Base-by-base conservation (phyloP, 2,888 invertebrate genomes). In the Callyntrura guangdongensis region DNA sequence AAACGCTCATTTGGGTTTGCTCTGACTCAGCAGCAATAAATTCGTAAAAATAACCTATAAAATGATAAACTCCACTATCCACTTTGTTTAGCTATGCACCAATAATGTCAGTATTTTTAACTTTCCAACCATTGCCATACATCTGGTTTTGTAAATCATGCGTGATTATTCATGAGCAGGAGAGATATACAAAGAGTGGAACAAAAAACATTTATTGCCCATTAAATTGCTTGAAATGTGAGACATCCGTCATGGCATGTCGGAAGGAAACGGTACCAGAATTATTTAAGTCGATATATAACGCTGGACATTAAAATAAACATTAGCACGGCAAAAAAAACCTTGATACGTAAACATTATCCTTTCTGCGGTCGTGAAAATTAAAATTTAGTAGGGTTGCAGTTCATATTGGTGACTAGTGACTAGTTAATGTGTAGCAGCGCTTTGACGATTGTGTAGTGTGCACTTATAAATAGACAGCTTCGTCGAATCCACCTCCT, bases 291-390 rank as follows among this genome's bases (percentile, higher is more conserved):
- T n/a, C 12, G 14, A 56, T 56, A 12, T 53, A 47, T 17, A 56
- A 56, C n/a, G 8, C 61, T 61, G 61, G 61, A 61, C 61, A 61
- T 20, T 61, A 61, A 61, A 61, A 61, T 61, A 53, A 20, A 14
- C 61, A 20, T 61, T 9, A 4, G 20, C 56, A 61, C 22, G 17
- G 17, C 5, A 61, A 61, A 61, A 61, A 22, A 61, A 17, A 17
- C 61, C 3, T 61, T 22, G 20, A 17, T 27, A 64, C 17, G 27
- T 27, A 27, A 64, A 27, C 12, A 64, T 64, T 27, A 14, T 64
- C 27, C 12, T 12, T 27, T 64, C 11, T 53, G 11, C 64, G 25
- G 25, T 64, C 64, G 25, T 6, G 36, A 36, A 36, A 4, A 6
- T 36, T 36, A 6, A 36, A 36, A 36, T 36, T 36, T 36, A 36